Evolutionary conservation across 2,888 invertebrate genomes (phyloP).

Genomic region (Lumbricus terrestris): DNA sequence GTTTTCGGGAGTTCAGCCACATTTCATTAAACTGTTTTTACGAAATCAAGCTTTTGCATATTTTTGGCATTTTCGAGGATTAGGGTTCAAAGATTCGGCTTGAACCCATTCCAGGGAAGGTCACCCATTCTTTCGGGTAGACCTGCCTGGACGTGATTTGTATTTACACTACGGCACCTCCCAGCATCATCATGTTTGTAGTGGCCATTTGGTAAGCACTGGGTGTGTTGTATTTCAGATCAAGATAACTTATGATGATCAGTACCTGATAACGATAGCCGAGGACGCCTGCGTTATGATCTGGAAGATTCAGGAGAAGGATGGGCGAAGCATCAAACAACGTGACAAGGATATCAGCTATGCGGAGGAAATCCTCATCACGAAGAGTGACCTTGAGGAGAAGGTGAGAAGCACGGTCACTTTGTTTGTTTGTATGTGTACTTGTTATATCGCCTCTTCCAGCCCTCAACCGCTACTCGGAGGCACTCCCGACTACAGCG

Average conservation of each 20-base stretch:
- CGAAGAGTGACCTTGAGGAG: conserved; percentile 72
- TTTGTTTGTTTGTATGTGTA: too few species aligned
- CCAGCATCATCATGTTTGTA: background rate
- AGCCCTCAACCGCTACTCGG: too few species aligned
- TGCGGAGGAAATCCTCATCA: conserved; percentile 80
- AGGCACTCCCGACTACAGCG: too few species aligned
- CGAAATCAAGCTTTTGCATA: too few species aligned
- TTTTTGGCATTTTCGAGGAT: too few species aligned
- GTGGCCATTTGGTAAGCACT: background rate
- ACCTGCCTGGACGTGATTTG: background rate
- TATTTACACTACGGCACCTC: background rate
- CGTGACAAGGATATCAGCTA: conserved; percentile 75
- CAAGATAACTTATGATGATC: conserved; percentile 76
- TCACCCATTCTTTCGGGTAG: background rate
- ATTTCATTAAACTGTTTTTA: too few species aligned
- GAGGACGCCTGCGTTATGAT: conserved; percentile 78
- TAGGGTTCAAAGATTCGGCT: too few species aligned
- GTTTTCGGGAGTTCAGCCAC: too few species aligned
- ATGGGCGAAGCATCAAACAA: conserved; percentile 61
- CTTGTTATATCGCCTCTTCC: too few species aligned
- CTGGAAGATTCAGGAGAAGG: conserved; percentile 75
- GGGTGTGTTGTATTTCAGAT: conserved; percentile 59
- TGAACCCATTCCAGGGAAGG: too few species aligned
- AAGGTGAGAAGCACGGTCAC: conserved; percentile 70
- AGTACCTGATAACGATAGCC: conserved; percentile 70